Percentiles rank a stretch among this genome's conserved stretches.
These are phyloP conservation scores for Pontoporia blainvillei DNA, from an alignment of 2,113 vertebrate genomes.

Conservation along the genomic window DNA sequence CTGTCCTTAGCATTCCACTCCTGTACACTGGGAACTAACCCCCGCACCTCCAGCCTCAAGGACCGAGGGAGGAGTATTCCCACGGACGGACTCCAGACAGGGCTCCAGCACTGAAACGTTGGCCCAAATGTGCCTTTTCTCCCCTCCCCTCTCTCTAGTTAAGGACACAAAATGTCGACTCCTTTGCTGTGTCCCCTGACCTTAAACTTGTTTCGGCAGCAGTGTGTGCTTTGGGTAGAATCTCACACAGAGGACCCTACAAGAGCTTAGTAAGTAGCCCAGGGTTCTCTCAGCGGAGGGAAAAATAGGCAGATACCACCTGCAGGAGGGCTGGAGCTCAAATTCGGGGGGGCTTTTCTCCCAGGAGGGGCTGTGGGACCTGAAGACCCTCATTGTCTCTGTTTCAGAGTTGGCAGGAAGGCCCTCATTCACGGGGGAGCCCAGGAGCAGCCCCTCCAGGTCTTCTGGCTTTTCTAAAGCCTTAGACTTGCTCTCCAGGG, in stretches of 20 bases:
- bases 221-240: rapidly evolving
- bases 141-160: not conserved
- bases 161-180: no score
- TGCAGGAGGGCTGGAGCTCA: rapidly evolving
- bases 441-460: rapidly evolving
- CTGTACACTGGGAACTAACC: rapidly evolving
- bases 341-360: rapidly evolving
- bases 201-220: not conserved
- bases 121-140: not conserved
- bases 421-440: not conserved
- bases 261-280: not conserved
- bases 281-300: rapidly evolving
- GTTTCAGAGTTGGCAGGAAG: no score
- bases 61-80: rapidly evolving
- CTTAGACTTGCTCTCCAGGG: not conserved
- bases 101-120: not conserved
- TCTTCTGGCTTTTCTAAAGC: not conserved
- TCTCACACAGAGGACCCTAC: rapidly evolving
- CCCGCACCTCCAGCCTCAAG: rapidly evolving
- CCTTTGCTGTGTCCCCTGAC: rapidly evolving
- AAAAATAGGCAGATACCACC: no score
- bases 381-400: rapidly evolving
- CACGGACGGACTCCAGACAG: rapidly evolving
- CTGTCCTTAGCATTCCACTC: not conserved
- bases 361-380: not conserved